Conservation (phyloP, 2,113 vertebrate genomes). For the Pachycephala philippinensis region DNA sequence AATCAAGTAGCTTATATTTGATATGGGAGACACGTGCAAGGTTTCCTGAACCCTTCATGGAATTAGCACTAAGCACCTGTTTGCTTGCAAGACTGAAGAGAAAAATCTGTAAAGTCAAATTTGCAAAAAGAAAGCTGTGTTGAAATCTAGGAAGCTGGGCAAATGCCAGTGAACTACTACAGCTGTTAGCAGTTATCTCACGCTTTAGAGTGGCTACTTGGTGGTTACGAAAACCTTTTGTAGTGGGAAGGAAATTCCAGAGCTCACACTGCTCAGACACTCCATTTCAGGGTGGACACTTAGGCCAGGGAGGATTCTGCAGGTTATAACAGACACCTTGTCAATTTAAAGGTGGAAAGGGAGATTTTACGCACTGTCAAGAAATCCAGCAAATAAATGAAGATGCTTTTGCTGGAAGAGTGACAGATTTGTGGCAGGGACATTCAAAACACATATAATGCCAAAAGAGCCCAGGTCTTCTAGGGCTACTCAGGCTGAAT, state of each 20-base stretch:
- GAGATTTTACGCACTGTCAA: neutral
- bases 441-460: neutral
- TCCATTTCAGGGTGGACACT: neutral
- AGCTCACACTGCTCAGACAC: neutral
- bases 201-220: neutral
- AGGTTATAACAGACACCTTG: neutral
- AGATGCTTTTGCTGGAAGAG: neutral
- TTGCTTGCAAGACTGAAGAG: neutral
- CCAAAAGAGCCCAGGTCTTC: neutral
- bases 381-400: neutral
- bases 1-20: neutral
- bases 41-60: neutral
- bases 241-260: neutral
- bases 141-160: neutral
- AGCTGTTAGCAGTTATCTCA: neutral
- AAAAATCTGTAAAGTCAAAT: neutral
- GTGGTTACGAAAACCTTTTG: neutral
- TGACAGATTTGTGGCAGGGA: neutral
- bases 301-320: neutral
- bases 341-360: neutral
- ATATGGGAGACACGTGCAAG: neutral
- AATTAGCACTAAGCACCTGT: neutral
- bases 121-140: neutral
- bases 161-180: neutral
- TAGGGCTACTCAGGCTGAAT: neutral